Evolutionary conservation across 2,888 invertebrate species (phyloP).

Genomic region (Andrena minutula): DNA sequence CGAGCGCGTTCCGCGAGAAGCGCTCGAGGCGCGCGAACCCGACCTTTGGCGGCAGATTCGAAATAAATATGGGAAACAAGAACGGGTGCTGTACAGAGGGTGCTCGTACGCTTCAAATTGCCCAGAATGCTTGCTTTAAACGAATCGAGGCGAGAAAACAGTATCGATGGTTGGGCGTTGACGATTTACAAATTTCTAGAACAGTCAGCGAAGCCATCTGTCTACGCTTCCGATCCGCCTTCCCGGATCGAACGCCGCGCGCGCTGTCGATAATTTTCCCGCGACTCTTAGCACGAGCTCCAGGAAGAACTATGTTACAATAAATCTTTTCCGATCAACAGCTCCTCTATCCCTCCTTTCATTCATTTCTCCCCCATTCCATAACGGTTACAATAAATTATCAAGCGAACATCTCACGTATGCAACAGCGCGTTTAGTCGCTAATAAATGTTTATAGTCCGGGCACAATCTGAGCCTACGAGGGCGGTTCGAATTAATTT

Average conservation of each 20-base stretch:
- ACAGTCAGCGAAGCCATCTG: constrained; percentile 70
- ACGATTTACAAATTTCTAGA: constrained; percentile 68
- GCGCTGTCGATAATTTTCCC: constrained; percentile 35
- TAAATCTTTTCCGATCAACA: constrained; percentile 69
- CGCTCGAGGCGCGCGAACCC: background rate
- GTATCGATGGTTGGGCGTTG: too few relatives aligned
- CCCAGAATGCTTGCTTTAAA: background rate
- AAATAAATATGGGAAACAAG: constrained; percentile 40
- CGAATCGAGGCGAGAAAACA: background rate
- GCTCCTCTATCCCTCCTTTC: constrained; percentile 30
- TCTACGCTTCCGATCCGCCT: constrained; percentile 50
- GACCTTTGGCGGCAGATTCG: constrained; percentile 12
- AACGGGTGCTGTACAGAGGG: constrained; percentile 23
- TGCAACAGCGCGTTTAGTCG: constrained; percentile 61
- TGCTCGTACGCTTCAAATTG: background rate
- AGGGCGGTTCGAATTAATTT: background rate
- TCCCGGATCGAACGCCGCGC: too few relatives aligned
- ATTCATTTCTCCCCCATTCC: constrained; percentile 28
- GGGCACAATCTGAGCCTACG: constrained; percentile 53
- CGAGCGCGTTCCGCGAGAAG: too few relatives aligned
- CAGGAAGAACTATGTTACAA: constrained; percentile 69
- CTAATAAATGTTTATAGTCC: constrained; percentile 61
- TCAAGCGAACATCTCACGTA: constrained; percentile 68
- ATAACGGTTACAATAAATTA: constrained; percentile 65
- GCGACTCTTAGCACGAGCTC: constrained; percentile 58